Base-by-base conservation (phyloP, 2,888 invertebrate genomes). In the Metacarcinus magister region DNA sequence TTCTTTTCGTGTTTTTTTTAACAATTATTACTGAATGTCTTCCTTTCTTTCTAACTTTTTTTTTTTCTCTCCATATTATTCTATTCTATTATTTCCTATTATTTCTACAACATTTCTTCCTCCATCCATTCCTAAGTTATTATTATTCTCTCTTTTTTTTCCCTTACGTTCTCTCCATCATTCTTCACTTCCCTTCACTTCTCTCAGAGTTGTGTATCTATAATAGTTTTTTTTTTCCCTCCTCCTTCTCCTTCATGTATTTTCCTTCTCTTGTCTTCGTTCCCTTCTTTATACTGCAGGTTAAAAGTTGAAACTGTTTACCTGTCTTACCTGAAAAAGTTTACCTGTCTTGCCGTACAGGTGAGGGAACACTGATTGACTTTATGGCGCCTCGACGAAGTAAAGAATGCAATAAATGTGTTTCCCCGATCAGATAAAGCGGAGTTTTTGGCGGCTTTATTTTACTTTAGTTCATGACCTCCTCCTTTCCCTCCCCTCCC, bases 391-490 rank as follows among this genome's bases (percentile, higher is more conserved):
- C 39, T 39, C 87, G 87, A 87, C 87, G 87, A 39, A 32, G 87
- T 87, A 87, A 87, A 87, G 87, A 87, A 39, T 39, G 87, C 87
- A 87, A 87, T 39, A 39, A 87, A 87, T 87, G 87, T 87, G 87
- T 87, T 87, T 87, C 32, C 32, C 32, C 2, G 32, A 87, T 87
- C 87, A 87, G 87, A 87, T 87, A 87, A 87, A 39, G 39, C 1
- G 8, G 28, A 39, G 39, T 0, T 13, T 39, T 87, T 13, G 39
- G 28, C 39, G n/a, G n/a, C n/a, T n/a, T n/a, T n/a, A n/a, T n/a
- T 39, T 32, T 1, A 39, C 39, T 39, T 93, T 75, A 0, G 32
- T 93, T 82, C 44, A 28, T 93, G 67, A 16, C 44, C 39, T 67
- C 92, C 2, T 28, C 19, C 54, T 46, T 28, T 92, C 46, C 92